Base-by-base conservation (phyloP, 2,797 vertebrate species). In the Helostoma temminkii region DNA sequence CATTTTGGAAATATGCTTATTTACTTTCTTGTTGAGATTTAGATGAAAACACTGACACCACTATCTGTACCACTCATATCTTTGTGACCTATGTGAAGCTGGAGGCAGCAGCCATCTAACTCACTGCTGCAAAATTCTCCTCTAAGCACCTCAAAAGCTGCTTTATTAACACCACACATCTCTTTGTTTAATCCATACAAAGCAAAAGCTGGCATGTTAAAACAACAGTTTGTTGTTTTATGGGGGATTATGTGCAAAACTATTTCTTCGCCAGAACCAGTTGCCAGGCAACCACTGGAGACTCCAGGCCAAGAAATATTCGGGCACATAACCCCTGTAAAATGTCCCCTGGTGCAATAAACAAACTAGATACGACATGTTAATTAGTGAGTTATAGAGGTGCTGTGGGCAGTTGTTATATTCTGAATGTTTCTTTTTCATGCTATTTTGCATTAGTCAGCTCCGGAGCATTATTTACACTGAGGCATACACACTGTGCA, bases 211-310 rank as follows among this genome's bases (percentile, higher is more conserved):
- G 16, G 43, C 43, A 19, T 15, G 25, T 15, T n/a, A 53, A 64
- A 59, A 28, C 24, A 21, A 58, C 39, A 66, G 43, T 54, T 32
- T n/a, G n/a, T 21, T 15, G 4, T 55, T 65, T 64, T 37, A 48
- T 41, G 15, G 3, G 8, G 14, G 30, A 53, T 53, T 34, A 53
- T 3, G 25, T 59, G 57, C 26, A 21, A 57, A 66, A 53, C 26
- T 57, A 48, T 48, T 34, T 53, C 25, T 54, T 67, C 42, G 45
- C 50, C 21, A 46, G 32, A 12, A 58, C 39, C 5, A 52, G 77
- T 76, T 58, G 58, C 65, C 41, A 52, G n/a, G 42, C 42, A 59
- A 70, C 54, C 15, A 46, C 41, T 7, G 2, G 36, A 61, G 71
- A 66, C 32, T 57, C 34, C n/a, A 57, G 26, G 21, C 60, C 73